Conservation (phyloP, 2,113 vertebrate species). For the Todiramphus chloris region DNA sequence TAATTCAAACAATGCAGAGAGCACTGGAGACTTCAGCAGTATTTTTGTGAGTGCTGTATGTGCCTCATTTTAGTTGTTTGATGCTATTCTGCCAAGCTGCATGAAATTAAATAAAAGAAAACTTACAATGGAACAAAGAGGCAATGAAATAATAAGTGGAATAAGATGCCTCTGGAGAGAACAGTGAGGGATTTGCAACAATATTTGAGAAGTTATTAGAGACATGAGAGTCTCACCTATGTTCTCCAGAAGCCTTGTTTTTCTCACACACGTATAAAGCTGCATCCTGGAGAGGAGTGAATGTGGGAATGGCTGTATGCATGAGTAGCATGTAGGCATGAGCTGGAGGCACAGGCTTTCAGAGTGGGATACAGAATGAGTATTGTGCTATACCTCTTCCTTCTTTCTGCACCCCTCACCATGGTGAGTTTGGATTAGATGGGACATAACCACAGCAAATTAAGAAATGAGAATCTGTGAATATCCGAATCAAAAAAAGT, state of each 20-base stretch:
- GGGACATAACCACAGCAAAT: not conserved
- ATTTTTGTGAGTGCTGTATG: not conserved
- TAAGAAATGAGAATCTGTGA: not conserved
- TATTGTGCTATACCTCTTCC: not conserved
- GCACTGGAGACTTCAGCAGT: not conserved
- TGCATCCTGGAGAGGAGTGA: not conserved
- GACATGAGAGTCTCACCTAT: constrained; percentile 26
- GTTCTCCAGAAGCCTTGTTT: constrained; percentile 10
- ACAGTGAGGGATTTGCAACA: not conserved
- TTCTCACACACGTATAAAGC: not conserved
- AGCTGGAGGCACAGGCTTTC: not conserved
- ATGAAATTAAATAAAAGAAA: constrained; percentile 38
- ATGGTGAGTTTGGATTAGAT: not conserved
- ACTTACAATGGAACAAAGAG: constrained; percentile 8
- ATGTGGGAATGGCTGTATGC: not conserved
- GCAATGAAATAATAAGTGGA: constrained; percentile 38
- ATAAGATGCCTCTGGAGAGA: constrained; percentile 21
- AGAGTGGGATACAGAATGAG: not conserved
- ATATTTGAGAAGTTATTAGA: constrained; percentile 41
- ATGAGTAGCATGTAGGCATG: not conserved
- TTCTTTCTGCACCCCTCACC: not conserved
- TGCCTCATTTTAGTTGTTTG: constrained; percentile 29
- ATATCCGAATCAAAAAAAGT: not conserved
- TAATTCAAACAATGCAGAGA: not conserved
- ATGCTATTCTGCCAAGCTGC: constrained; percentile 17